Conservation (phyloP, 2,888 invertebrate genomes). For the Caprella mutica region DNA sequence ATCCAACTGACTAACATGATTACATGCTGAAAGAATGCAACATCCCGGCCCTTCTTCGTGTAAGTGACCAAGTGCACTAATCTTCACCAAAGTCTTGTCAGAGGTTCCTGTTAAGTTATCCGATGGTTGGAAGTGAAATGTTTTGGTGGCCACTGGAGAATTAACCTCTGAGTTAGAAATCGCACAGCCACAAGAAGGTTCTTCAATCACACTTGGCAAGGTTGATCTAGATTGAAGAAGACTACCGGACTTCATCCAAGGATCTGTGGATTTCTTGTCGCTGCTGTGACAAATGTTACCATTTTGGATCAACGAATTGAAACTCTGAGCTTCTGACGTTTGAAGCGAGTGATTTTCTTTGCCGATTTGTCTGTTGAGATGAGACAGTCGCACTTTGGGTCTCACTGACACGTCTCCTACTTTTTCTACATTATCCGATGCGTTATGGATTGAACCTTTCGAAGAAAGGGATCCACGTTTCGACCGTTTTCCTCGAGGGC, state of each 20-base stretch:
- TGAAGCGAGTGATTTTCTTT: too few relatives aligned
- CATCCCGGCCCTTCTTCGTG: constrained; percentile 12
- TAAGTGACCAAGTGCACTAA: constrained; percentile 4
- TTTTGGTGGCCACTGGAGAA: too few relatives aligned
- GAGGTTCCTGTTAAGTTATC: too few relatives aligned
- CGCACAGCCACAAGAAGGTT: neutral
- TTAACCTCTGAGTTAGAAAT: neutral
- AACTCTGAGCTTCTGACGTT: neutral
- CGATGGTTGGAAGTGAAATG: too few relatives aligned
- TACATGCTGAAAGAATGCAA: constrained; percentile 6
- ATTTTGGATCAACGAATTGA: neutral
- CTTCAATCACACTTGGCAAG: neutral
- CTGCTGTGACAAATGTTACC: neutral
- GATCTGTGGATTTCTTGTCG: neutral
- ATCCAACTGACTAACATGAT: neutral
- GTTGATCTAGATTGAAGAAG: neutral
- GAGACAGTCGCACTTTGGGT: neutral
- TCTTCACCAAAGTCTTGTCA: constrained; percentile 3
- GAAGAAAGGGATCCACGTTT: constrained; percentile 1
- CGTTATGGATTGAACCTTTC: neutral
- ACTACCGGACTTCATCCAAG: neutral
- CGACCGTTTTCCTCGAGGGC: constrained; percentile 2
- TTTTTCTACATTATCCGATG: neutral
- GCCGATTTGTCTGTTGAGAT: too few relatives aligned
- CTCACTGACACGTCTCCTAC: neutral